Evolutionary conservation across 2,797 vertebrate species (phyloP).

Genomic region (Mycteria americana): DNA sequence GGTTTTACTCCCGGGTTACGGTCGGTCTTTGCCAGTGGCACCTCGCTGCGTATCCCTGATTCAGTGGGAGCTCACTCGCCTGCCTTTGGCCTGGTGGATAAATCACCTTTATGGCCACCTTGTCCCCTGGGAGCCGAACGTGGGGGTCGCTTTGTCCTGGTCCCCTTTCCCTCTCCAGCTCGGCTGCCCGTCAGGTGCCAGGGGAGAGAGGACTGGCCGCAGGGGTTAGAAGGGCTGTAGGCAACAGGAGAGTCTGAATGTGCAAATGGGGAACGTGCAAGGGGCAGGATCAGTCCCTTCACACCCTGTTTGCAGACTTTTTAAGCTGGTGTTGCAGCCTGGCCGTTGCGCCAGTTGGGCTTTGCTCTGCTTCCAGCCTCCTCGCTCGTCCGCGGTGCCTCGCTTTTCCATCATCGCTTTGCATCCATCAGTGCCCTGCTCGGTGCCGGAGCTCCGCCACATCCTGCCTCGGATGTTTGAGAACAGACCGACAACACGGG

Average conservation of each 20-base stretch:
- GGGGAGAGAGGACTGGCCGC: rapidly evolving
- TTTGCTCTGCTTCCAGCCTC: neutral
- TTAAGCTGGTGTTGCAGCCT: neutral
- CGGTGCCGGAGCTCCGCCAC: neutral
- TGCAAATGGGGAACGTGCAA: rapidly evolving
- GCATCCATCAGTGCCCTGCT: neutral
- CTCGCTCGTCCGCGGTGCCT: rapidly evolving
- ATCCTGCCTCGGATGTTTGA: neutral
- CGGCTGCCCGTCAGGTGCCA: rapidly evolving
- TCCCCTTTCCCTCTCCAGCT: neutral
- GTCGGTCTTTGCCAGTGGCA: rapidly evolving
- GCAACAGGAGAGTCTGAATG: neutral
- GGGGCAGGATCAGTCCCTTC: neutral
- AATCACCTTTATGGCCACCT: neutral
- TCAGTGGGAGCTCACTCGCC: neutral
- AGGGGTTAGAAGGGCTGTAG: neutral
- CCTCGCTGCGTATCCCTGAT: rapidly evolving
- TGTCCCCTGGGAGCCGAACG: neutral
- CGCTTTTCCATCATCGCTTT: neutral
- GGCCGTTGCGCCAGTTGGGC: neutral
- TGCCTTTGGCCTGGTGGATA: neutral
- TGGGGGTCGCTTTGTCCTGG: rapidly evolving
- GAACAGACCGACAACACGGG: neutral
- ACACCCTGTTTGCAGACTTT: neutral
- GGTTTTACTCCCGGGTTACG: neutral